Percentiles rank a stretch among this genome's conserved stretches.
Conservation (phyloP, 2,888 invertebrate genomes). For the Sphaeridia pumilis region DNA sequence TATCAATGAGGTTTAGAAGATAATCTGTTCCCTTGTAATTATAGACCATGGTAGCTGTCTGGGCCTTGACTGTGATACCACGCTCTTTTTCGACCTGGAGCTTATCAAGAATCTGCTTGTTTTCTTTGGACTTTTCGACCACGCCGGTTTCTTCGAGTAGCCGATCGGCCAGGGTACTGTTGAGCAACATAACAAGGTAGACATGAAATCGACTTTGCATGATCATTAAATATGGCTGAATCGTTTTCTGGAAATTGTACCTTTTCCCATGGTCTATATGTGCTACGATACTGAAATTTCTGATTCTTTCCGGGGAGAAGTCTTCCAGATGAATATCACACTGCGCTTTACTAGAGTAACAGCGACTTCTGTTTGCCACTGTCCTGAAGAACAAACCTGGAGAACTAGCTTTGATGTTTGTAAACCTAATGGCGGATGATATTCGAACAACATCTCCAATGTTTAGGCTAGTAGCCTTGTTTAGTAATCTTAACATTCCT, state of each 20-base stretch:
- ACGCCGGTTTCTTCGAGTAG: constrained; percentile 75
- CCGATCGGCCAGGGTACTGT: constrained; percentile 80
- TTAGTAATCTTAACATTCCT: no score
- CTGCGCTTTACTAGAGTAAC: no score
- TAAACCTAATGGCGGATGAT: no score
- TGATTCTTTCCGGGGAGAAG: constrained; percentile 47
- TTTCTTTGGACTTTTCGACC: constrained; percentile 38
- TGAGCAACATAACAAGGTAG: background rate
- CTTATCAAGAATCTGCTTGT: constrained; percentile 44
- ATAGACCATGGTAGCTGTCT: constrained; percentile 76
- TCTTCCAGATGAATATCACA: no score
- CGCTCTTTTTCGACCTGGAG: constrained; percentile 80
- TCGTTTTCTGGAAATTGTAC: background rate
- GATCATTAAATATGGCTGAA: background rate
- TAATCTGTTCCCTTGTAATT: constrained; percentile 50
- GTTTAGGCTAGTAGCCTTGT: no score
- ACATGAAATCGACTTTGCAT: background rate
- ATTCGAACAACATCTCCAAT: no score
- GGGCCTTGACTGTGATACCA: constrained; percentile 97
- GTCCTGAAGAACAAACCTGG: no score
- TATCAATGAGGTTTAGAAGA: constrained; percentile 89
- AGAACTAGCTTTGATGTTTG: no score
- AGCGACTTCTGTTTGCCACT: no score
- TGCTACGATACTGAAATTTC: constrained; percentile 97
- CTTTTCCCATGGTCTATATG: constrained; percentile 97